These are phyloP conservation scores for Venturia canescens DNA, from an alignment of 1,140 invertebrate species.

Conservation along the genomic window DNA sequence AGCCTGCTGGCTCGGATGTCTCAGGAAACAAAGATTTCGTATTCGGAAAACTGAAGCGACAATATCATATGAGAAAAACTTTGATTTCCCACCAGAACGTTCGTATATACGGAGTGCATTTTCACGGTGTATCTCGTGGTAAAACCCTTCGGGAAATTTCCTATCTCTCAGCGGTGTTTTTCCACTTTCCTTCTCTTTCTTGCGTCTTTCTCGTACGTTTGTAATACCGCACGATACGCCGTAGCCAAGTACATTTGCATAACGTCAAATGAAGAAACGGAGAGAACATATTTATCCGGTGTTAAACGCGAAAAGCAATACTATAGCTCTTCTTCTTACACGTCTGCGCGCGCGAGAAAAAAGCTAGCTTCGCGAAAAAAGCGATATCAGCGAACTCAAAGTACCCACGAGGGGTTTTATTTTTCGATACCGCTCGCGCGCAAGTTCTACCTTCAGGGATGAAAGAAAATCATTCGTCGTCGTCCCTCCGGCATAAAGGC, in stretches of 20 bases:
- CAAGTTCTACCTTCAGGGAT: too few relatives aligned
- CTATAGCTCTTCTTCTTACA: too few relatives aligned
- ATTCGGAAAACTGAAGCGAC: not conserved
- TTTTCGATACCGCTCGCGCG: too few relatives aligned
- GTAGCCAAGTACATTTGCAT: not conserved
- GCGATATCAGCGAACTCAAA: not conserved
- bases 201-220: not conserved
- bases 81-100: constrained; percentile 22
- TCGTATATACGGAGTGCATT: not conserved
- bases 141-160: constrained; percentile 7
- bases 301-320: not conserved
- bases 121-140: not conserved
- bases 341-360: too few relatives aligned
- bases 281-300: not conserved
- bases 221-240: not conserved
- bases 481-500: too few relatives aligned
- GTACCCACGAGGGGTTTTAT: too few relatives aligned
- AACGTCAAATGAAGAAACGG: constrained; percentile 10
- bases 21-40: not conserved
- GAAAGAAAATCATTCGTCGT: too few relatives aligned
- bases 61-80: constrained; percentile 8
- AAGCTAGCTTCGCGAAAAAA: too few relatives aligned
- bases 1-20: not conserved
- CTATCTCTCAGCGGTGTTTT: not conserved
- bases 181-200: not conserved